Percentiles rank a stretch among this genome's conserved stretches.
phyloP scores from a whole-genome alignment of 2,888 invertebrate species.

The Caenorhabditis panamensis region DNA sequence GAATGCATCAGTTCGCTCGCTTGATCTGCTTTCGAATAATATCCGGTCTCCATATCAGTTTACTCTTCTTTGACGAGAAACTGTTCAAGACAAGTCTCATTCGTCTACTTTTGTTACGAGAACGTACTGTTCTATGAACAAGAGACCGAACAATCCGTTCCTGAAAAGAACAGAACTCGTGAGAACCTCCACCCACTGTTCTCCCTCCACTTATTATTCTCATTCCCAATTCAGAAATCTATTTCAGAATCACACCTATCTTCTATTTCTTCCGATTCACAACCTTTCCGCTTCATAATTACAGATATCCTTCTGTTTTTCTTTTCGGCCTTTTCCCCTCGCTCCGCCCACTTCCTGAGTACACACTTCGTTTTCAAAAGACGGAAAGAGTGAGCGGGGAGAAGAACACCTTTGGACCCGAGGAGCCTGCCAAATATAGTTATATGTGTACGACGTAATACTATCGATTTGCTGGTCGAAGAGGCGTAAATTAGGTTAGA shows the following conservation, averaged over 20 bases:
- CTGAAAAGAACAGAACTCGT: too few species aligned
- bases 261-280: background rate
- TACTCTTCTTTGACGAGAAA: too few species aligned
- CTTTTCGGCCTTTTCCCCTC: background rate
- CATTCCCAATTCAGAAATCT: background rate
- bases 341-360: conserved; percentile 11
- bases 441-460: conserved; percentile 28
- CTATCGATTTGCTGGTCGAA: conserved; percentile 16
- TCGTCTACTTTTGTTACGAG: too few species aligned
- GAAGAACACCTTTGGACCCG: conserved; percentile 9
- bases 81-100: too few species aligned
- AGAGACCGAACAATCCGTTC: too few species aligned
- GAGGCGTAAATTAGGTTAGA: conserved; percentile 24
- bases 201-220: background rate
- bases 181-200: background rate
- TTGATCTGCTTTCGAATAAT: background rate
- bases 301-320: conserved; percentile 17
- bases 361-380: conserved; percentile 12
- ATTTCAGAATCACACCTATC: conserved; percentile 1
- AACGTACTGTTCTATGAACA: too few species aligned
- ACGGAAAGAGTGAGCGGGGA: background rate
- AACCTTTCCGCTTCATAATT: conserved; percentile 17
- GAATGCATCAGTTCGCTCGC: background rate
- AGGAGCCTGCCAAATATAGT: conserved; percentile 9
- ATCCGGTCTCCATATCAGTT: too few species aligned